Evolutionary conservation across 2,113 vertebrate species (phyloP).

Genomic region (Marcusenius ussheri): DNA sequence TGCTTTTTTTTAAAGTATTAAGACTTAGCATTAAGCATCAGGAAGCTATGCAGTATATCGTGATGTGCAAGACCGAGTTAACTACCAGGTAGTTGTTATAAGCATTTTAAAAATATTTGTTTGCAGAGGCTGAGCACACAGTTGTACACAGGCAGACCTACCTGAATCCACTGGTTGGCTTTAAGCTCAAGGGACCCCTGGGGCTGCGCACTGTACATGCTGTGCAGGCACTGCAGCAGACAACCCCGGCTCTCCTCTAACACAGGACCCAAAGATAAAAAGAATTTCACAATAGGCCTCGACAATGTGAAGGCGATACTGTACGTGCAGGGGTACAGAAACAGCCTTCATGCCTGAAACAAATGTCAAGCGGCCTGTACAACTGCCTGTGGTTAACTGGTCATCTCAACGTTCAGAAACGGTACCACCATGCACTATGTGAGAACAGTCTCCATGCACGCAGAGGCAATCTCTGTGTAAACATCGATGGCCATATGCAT

Average conservation of each 20-base stretch:
- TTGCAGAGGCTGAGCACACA: not conserved
- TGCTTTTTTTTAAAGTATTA: not conserved
- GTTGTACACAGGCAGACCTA: constrained; percentile 42
- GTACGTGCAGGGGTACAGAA: not conserved
- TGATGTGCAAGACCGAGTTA: not conserved
- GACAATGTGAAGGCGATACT: not conserved
- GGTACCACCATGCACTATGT: not conserved
- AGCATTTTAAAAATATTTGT: not conserved
- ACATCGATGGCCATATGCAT: not conserved
- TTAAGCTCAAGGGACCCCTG: constrained; percentile 68
- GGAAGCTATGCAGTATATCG: not conserved
- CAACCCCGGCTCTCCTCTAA: constrained; percentile 69
- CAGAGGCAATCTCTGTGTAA: not conserved
- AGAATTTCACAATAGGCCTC: not conserved
- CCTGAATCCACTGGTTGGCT: constrained; percentile 80
- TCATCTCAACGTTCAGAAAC: not conserved
- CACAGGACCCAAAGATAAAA: constrained; percentile 16
- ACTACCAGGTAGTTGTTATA: not conserved
- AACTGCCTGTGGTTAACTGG: not conserved
- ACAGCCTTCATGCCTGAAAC: not conserved
- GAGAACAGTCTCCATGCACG: not conserved
- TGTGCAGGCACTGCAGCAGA: constrained; percentile 76
- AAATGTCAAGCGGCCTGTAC: not conserved
- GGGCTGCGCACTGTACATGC: constrained; percentile 75
- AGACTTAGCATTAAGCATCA: not conserved